phyloP scores from a whole-genome alignment of 2,888 invertebrate species.

The Pollenia amentaria region DNA sequence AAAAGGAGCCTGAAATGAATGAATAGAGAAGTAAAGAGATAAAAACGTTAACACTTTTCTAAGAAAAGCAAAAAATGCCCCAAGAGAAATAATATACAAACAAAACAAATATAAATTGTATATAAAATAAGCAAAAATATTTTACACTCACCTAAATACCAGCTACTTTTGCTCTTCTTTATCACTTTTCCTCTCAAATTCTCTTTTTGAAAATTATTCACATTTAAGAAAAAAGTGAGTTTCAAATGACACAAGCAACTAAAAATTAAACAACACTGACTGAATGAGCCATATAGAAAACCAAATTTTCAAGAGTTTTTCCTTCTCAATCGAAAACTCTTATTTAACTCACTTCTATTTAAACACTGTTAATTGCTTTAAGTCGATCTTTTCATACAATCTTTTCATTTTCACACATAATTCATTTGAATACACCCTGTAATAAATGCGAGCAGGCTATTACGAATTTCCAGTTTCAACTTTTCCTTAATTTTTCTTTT shows the following conservation, averaged over 20 bases:
- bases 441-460: conserved; percentile 4
- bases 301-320: conserved; percentile 58
- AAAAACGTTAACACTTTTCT: background rate
- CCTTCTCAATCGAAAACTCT: conserved; percentile 30
- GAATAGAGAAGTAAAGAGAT: conserved; percentile 30
- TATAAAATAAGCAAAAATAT: conserved; percentile 13
- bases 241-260: conserved; percentile 20
- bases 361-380: conserved; percentile 31
- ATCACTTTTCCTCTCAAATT: background rate
- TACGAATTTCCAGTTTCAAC: background rate
- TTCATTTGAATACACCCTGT: background rate
- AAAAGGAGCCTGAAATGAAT: conserved; percentile 59
- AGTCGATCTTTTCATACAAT: conserved; percentile 27
- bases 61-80: conserved; percentile 38
- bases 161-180: background rate
- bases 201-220: background rate
- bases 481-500: background rate
- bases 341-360: conserved; percentile 60
- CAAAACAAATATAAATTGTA: conserved; percentile 38
- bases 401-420: conserved; percentile 4
- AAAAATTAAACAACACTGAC: conserved; percentile 76
- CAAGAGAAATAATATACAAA: conserved; percentile 54
- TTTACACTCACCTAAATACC: conserved; percentile 12
- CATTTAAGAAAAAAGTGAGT: conserved; percentile 48
- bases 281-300: conserved; percentile 78